Evolutionary conservation across 2,113 vertebrate genomes (phyloP).

Genomic region (Odocoileus hemionus): DNA sequence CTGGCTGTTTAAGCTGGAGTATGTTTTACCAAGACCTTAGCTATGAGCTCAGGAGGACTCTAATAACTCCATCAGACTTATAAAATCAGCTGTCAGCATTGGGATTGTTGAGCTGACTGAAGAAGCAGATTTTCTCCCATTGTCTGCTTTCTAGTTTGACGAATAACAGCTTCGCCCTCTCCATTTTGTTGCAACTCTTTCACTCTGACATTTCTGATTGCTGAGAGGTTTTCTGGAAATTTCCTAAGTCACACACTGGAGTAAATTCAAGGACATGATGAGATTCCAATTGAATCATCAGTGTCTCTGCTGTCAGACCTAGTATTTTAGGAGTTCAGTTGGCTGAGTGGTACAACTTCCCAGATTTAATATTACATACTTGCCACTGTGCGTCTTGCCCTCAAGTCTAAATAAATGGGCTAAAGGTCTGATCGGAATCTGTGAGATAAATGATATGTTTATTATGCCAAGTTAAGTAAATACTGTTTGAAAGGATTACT

Average conservation of each 20-base stretch:
- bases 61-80: not conserved
- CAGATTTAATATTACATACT: not conserved
- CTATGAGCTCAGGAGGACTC: not conserved
- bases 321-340: not conserved
- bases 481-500: slow-evolving; percentile 48
- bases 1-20: not conserved
- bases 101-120: not conserved
- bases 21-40: not conserved
- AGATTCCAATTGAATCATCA: not conserved
- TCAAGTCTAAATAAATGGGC: slow-evolving; percentile 38
- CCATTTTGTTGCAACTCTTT: slow-evolving; percentile 24
- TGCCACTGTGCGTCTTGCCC: not conserved
- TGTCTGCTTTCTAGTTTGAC: not conserved
- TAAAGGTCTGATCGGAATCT: slow-evolving; percentile 55
- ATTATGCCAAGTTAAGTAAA: slow-evolving; percentile 63
- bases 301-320: not conserved
- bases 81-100: not conserved
- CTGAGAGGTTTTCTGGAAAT: slow-evolving; percentile 57
- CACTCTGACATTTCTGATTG: slow-evolving; percentile 40
- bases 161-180: not conserved
- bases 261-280: slow-evolving; percentile 34
- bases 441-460: slow-evolving; percentile 63
- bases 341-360: not conserved
- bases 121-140: not conserved
- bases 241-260: not conserved